These are phyloP conservation scores for Planococcus citri DNA, from an alignment of 1,140 invertebrate genomes.

Conservation along the genomic window DNA sequence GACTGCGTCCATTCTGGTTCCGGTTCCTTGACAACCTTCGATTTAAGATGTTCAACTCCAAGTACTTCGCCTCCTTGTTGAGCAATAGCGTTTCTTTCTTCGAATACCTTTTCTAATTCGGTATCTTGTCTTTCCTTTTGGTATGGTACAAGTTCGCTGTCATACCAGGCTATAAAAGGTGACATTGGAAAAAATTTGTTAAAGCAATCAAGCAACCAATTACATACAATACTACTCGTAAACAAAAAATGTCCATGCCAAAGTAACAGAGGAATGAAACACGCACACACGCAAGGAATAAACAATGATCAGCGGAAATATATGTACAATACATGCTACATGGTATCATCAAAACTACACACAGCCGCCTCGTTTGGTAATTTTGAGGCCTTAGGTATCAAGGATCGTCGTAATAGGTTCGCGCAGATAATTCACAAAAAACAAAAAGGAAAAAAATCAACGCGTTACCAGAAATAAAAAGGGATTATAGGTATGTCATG, in stretches of 20 bases:
- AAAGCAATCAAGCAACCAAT: not conserved
- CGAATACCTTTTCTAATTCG: constrained; percentile 74
- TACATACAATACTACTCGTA: too few relatives aligned
- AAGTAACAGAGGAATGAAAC: not conserved
- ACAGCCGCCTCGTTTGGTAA: too few relatives aligned
- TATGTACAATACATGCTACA: not conserved
- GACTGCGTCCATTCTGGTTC: constrained; percentile 73
- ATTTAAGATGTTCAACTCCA: constrained; percentile 45
- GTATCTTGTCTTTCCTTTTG: constrained; percentile 69
- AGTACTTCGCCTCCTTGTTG: constrained; percentile 41
- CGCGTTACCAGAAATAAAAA: too few relatives aligned
- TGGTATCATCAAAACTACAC: too few relatives aligned
- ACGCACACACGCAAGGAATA: not conserved
- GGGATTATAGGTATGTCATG: too few relatives aligned
- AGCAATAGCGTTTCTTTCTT: constrained; percentile 60
- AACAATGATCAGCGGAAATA: not conserved
- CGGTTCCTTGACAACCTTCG: constrained; percentile 54
- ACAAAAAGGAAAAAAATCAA: too few relatives aligned
- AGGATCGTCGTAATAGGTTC: too few relatives aligned
- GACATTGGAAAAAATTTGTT: not conserved
- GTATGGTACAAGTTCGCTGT: constrained; percentile 68
- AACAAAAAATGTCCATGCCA: not conserved
- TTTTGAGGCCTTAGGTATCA: too few relatives aligned
- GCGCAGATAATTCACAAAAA: too few relatives aligned
- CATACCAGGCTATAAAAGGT: constrained; percentile 67